Conservation (phyloP, 1,140 invertebrate species). For the Hormaphis cornu region DNA sequence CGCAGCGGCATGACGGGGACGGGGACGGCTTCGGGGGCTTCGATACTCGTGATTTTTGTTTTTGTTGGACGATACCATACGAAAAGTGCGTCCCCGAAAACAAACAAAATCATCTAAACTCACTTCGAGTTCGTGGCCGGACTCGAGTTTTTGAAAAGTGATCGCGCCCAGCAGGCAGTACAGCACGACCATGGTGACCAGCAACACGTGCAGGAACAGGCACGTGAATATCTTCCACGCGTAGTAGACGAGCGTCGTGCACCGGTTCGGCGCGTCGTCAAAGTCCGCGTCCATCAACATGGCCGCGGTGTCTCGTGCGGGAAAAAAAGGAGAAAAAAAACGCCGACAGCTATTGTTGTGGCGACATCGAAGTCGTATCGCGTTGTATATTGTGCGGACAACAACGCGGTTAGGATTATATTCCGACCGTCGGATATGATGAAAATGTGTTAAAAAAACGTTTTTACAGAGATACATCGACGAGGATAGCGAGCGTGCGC, state of each 20-base stretch:
- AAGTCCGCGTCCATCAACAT: slow-evolving; percentile 35
- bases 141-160: slow-evolving; percentile 71
- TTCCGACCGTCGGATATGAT: too few relatives aligned
- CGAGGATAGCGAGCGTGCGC: too few relatives aligned
- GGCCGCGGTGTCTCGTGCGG: background rate
- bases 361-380: background rate
- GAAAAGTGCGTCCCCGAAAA: too few relatives aligned
- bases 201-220: slow-evolving; percentile 77
- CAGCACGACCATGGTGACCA: slow-evolving; percentile 74
- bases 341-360: background rate
- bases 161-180: slow-evolving; percentile 82
- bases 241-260: slow-evolving; percentile 48
- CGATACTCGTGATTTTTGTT: too few relatives aligned
- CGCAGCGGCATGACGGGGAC: too few relatives aligned
- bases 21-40: too few relatives aligned
- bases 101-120: slow-evolving; percentile 39
- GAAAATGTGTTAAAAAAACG: too few relatives aligned
- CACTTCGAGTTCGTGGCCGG: slow-evolving; percentile 63
- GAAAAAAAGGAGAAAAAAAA: background rate
- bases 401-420: too few relatives aligned
- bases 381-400: too few relatives aligned
- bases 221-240: slow-evolving; percentile 73
- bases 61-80: too few relatives aligned
- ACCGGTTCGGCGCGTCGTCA: slow-evolving; percentile 39
- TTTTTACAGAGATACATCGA: too few relatives aligned